These are phyloP conservation scores for Apotomis turbidana DNA, from an alignment of 2,888 invertebrate species.

Conservation along the genomic window DNA sequence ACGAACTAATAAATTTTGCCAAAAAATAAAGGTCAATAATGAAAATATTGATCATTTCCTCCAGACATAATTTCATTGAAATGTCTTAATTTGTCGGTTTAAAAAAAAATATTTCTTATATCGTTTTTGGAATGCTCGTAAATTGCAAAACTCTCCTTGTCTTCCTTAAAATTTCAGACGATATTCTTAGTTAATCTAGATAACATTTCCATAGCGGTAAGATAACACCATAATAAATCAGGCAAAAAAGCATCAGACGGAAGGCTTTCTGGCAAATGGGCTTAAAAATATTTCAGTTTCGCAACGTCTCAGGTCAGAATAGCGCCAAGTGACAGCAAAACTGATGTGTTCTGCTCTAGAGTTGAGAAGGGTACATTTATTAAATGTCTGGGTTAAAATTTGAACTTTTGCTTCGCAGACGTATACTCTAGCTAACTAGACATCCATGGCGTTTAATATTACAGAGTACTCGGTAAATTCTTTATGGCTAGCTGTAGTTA, in stretches of 20 bases:
- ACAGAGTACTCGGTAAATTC: constrained; percentile 8
- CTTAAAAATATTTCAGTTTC: constrained; percentile 80
- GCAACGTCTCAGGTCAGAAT: constrained; percentile 77
- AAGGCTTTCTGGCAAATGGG: constrained; percentile 78
- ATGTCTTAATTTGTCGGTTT: too few species aligned
- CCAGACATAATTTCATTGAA: too few species aligned
- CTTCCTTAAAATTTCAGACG: too few species aligned
- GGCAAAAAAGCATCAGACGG: constrained; percentile 50
- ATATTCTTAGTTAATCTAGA: too few species aligned
- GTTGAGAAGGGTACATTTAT: constrained; percentile 71
- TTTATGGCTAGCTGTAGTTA: constrained; percentile 6
- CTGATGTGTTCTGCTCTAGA: constrained; percentile 70
- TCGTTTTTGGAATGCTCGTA: too few species aligned
- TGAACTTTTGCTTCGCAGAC: constrained; percentile 27
- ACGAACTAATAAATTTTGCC: too few species aligned
- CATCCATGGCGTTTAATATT: constrained; percentile 26
- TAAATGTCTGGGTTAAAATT: constrained; percentile 53
- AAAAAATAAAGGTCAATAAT: too few species aligned
- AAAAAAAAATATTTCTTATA: too few species aligned
- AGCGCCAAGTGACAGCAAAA: constrained; percentile 77
- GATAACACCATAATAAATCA: background rate
- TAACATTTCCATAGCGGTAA: background rate
- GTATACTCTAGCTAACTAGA: constrained; percentile 5
- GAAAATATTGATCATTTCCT: too few species aligned
- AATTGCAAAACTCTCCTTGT: too few species aligned